Evolutionary conservation across 37 sponge, comb jelly and placozoan genomes (phyloP).

Genomic region (Axinella damicornis): DNA sequence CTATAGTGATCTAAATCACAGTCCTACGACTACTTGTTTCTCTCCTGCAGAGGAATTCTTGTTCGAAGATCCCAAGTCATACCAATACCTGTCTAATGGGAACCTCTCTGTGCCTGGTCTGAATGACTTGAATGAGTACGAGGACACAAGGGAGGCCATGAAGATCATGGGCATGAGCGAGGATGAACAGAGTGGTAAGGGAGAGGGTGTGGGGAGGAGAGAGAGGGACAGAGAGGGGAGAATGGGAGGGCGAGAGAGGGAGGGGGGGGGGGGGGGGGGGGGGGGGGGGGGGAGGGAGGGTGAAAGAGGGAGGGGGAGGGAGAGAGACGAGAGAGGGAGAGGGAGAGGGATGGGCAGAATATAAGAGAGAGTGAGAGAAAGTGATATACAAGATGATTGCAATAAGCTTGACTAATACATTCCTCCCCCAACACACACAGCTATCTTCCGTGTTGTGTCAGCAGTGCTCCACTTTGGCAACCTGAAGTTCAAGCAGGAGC

Average conservation of each 20-base stretch:
- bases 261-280: not conserved
- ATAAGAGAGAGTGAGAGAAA: no score
- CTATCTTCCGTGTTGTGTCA: constrained; percentile 84
- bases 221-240: no score
- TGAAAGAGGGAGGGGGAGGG: no score
- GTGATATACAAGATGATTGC: no score
- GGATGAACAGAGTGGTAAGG: constrained; percentile 81
- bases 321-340: no score
- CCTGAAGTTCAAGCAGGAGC: constrained; percentile 96
- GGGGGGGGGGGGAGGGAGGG: no score
- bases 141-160: constrained; percentile 90
- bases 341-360: no score
- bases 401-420: no score
- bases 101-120: constrained; percentile 84
- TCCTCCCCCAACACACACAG: constrained; percentile 25
- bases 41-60: constrained; percentile 79
- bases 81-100: constrained; percentile 89
- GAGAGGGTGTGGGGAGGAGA: no score
- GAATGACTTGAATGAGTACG: constrained; percentile 79
- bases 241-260: not conserved
- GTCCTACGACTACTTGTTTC: no score
- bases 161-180: constrained; percentile 90
- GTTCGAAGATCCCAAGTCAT: constrained; percentile 70
- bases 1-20: no score
- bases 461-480: constrained; percentile 97